phyloP scores from a whole-genome alignment of 1,140 invertebrate genomes.

The Medauroidea extradentata region DNA sequence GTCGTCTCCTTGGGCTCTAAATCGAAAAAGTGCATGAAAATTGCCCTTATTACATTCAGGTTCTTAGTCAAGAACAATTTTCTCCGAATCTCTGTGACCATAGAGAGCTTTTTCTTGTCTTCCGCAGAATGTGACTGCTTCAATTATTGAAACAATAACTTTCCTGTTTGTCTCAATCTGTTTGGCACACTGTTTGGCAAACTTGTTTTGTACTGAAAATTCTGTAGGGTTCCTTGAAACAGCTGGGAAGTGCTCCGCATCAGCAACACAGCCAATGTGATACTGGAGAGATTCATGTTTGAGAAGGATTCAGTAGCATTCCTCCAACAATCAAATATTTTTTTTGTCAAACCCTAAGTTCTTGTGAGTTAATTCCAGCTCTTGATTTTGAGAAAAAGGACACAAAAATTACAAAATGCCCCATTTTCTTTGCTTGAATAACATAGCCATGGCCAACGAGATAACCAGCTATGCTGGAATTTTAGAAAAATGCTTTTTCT shows the following conservation, averaged over 20 bases:
- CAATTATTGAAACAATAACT: not conserved
- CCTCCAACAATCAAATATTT: not conserved
- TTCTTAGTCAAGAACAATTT: not conserved
- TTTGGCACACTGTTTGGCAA: not conserved
- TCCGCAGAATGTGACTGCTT: not conserved
- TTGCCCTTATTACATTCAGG: slow-evolving; percentile 3
- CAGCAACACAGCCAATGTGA: not conserved
- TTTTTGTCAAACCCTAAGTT: not conserved
- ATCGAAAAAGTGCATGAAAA: slow-evolving; percentile 5
- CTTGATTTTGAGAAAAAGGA: not conserved
- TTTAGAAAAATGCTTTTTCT: not conserved
- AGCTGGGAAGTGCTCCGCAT: not conserved
- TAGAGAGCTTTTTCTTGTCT: not conserved
- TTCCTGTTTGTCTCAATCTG: not conserved
- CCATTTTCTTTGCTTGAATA: not conserved
- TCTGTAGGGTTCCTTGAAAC: not conserved
- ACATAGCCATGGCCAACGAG: not conserved
- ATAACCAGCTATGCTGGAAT: not conserved
- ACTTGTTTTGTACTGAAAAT: not conserved
- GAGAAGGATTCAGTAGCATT: not conserved
- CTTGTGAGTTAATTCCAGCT: not conserved
- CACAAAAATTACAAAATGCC: not conserved
- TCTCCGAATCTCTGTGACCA: not conserved
- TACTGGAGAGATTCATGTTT: not conserved
- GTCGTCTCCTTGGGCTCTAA: slow-evolving; percentile 16